A percentile compares a stretch with the other conserved stretches of the same genome.
These are phyloP conservation scores for Planococcus citri DNA, from an alignment of 1,140 invertebrate species.

Conservation along the genomic window DNA sequence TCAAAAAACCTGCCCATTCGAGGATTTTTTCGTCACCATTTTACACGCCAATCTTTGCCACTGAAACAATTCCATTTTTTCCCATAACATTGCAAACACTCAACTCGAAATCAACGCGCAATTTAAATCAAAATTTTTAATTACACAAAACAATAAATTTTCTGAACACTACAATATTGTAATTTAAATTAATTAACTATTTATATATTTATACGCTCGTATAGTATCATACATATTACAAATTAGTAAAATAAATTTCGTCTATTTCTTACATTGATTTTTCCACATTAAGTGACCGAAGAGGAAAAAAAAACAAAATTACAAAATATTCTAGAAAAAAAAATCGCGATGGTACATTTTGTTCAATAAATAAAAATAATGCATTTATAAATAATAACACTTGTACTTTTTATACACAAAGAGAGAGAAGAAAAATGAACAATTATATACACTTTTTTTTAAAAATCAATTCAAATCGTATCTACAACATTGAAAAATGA, in stretches of 20 bases:
- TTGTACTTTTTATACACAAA: conserved; percentile 6
- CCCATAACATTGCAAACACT: too few relatives aligned
- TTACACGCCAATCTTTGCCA: too few relatives aligned
- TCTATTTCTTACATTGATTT: conserved; percentile 14
- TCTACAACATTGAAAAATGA: conserved; percentile 13
- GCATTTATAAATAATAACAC: conserved; percentile 14
- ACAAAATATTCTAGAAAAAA: conserved; percentile 14
- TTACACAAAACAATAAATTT: conserved; percentile 20
- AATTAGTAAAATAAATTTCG: conserved; percentile 16
- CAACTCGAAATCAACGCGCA: too few relatives aligned
- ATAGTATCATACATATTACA: conserved; percentile 13
- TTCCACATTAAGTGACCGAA: conserved; percentile 15
- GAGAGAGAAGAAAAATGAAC: conserved; percentile 11
- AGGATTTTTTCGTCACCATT: too few relatives aligned
- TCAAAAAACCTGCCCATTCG: too few relatives aligned
- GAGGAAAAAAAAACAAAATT: conserved; percentile 11
- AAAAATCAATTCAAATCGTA: not conserved
- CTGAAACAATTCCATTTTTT: too few relatives aligned
- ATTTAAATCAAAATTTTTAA: conserved; percentile 17
- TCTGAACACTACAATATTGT: conserved; percentile 18
- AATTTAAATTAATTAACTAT: conserved; percentile 20
- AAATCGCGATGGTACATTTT: conserved; percentile 17
- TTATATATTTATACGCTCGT: conserved; percentile 15
- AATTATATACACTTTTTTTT: conserved; percentile 1
- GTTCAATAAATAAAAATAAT: conserved; percentile 20